Percentiles rank a stretch among this genome's conserved stretches.
These are phyloP conservation scores for Idris sp. DNA, from an alignment of 1,140 invertebrate species.

Conservation along the genomic window DNA sequence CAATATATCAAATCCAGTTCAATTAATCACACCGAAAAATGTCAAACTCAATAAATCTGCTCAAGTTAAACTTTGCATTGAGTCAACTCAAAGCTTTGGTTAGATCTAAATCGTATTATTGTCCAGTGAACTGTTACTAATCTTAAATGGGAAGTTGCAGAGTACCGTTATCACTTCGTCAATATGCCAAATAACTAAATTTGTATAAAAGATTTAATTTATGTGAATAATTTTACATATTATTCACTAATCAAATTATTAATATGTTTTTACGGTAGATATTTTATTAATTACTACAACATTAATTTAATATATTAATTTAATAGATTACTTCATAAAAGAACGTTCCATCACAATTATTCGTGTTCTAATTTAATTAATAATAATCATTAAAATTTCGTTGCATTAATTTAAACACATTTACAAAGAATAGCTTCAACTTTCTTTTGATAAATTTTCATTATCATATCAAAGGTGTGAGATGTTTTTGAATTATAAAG, in stretches of 20 bases:
- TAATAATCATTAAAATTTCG: no score
- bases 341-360: no score
- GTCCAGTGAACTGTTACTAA: conserved; percentile 46
- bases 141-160: conserved; percentile 47
- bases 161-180: conserved; percentile 45
- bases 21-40: conserved; percentile 33
- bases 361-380: no score
- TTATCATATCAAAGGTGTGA: no score
- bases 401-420: no score
- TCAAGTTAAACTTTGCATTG: conserved; percentile 37
- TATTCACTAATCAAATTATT: no score
- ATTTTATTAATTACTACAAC: neutral
- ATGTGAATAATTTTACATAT: conserved; percentile 26
- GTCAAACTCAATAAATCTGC: conserved; percentile 32
- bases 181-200: conserved; percentile 40
- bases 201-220: conserved; percentile 45
- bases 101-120: conserved; percentile 58
- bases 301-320: no score
- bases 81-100: conserved; percentile 46
- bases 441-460: no score
- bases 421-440: no score
- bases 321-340: no score
- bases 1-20: conserved; percentile 13
- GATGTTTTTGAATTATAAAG: no score
- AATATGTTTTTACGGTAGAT: no score